Evolutionary conservation across 2,888 invertebrate species (phyloP).

Genomic region (Corythucha ciliata): DNA sequence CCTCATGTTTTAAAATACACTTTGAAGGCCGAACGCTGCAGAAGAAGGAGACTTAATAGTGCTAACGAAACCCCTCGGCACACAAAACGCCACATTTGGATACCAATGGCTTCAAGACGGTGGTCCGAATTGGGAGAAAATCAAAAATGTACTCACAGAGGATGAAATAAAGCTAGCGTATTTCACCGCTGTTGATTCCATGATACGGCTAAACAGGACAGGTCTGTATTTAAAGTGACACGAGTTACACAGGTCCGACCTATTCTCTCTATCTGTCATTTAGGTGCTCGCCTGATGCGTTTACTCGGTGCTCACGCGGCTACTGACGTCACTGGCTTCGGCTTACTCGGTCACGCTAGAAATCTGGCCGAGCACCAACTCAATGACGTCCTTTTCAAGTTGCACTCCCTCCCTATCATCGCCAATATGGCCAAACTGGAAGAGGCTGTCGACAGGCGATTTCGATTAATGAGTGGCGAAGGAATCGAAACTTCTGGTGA

Average conservation of each 20-base stretch:
- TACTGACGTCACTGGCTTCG: conserved; percentile 79
- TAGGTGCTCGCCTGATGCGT: conserved; percentile 73
- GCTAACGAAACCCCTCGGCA: conserved; percentile 77
- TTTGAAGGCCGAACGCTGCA: conserved; percentile 60
- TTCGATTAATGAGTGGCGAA: conserved; percentile 69
- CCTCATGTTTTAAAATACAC: conserved; percentile 19
- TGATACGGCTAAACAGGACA: conserved; percentile 65
- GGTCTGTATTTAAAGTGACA: conserved; percentile 41
- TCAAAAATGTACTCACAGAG: conserved; percentile 53
- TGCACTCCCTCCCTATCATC: conserved; percentile 77
- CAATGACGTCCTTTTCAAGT: conserved; percentile 78
- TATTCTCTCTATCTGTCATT: conserved; percentile 6
- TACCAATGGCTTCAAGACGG: conserved; percentile 78
- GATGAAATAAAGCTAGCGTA: conserved; percentile 58
- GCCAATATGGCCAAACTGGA: conserved; percentile 76
- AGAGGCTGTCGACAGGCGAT: conserved; percentile 46
- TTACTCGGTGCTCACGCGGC: conserved; percentile 86
- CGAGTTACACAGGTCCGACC: not conserved
- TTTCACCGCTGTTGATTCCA: conserved; percentile 61
- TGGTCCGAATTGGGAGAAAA: conserved; percentile 59
- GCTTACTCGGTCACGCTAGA: conserved; percentile 71
- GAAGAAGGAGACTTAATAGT: conserved; percentile 79
- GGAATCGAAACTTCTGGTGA: conserved; percentile 65
- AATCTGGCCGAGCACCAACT: conserved; percentile 77
- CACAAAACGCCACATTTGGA: conserved; percentile 76